Conservation (phyloP, 2,888 invertebrate species). For the Rhopalosiphum nymphaeae region DNA sequence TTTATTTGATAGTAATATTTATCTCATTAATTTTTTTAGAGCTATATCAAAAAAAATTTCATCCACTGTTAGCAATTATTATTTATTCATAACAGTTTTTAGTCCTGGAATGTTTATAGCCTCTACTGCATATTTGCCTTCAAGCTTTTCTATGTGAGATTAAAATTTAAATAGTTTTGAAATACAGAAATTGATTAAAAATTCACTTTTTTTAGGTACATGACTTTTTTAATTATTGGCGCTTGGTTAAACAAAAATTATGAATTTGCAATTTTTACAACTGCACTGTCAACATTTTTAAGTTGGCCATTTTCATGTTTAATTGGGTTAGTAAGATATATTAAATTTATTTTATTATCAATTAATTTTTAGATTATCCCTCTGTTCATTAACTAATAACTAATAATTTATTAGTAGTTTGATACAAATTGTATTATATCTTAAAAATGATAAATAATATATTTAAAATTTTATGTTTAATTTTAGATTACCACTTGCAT, state of each 20-base stretch:
- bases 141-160: conserved; percentile 88
- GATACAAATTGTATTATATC: neutral
- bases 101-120: conserved; percentile 93
- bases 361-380: neutral
- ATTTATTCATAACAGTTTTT: conserved; percentile 83
- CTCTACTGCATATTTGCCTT: conserved; percentile 90
- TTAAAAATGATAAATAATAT: neutral
- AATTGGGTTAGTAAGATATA: conserved; percentile 76
- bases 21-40: conserved; percentile 72
- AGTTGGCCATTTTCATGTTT: conserved; percentile 98
- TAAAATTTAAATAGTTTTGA: neutral
- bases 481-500: conserved; percentile 82
- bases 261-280: conserved; percentile 83
- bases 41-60: conserved; percentile 92
- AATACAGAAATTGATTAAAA: neutral
- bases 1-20: conserved; percentile 38
- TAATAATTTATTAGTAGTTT: neutral
- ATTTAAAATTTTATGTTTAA: conserved; percentile 55
- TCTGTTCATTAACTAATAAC: neutral
- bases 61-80: conserved; percentile 87
- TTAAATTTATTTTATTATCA: conserved; percentile 43
- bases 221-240: conserved; percentile 85
- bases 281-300: conserved; percentile 83
- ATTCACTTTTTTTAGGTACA: conserved; percentile 73
- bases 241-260: conserved; percentile 90